These are phyloP conservation scores for Calameuta pallipes DNA, from an alignment of 2,888 invertebrate genomes.

Conservation along the genomic window DNA sequence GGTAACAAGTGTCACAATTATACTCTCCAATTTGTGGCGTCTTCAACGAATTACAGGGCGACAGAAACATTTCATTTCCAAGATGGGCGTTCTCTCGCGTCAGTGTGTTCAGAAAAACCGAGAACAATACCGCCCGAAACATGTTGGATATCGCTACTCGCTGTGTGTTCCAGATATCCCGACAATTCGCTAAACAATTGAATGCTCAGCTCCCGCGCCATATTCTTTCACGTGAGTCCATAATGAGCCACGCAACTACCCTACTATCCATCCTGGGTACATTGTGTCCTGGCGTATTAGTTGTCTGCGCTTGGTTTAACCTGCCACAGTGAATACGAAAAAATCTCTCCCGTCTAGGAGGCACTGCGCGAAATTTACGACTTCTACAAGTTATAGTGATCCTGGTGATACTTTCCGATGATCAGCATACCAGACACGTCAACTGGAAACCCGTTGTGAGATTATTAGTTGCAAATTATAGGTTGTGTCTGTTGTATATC, in stretches of 20 bases:
- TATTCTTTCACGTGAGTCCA: conserved; percentile 22
- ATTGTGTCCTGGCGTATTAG: neutral
- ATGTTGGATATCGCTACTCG: conserved; percentile 21
- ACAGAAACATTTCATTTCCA: neutral
- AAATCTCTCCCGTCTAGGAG: neutral
- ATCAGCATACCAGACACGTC: neutral
- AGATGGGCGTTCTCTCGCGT: neutral
- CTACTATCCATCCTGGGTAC: neutral
- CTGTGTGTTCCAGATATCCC: conserved; percentile 23
- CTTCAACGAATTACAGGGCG: neutral
- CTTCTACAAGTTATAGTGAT: neutral
- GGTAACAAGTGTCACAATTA: too few species aligned
- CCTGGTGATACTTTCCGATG: neutral
- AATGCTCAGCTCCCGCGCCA: conserved; percentile 13
- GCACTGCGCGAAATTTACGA: neutral
- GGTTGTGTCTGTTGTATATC: neutral
- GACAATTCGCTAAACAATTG: conserved; percentile 27
- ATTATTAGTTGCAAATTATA: neutral
- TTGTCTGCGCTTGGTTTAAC: neutral
- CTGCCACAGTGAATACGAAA: neutral
- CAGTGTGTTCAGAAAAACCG: conserved; percentile 19
- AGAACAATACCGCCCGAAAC: conserved; percentile 4
- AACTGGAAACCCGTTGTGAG: neutral
- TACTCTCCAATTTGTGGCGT: neutral
- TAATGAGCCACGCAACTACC: conserved; percentile 21